Evolutionary conservation across 1,140 invertebrate species (phyloP).

Genomic region (Lamellibrachia luymesi): DNA sequence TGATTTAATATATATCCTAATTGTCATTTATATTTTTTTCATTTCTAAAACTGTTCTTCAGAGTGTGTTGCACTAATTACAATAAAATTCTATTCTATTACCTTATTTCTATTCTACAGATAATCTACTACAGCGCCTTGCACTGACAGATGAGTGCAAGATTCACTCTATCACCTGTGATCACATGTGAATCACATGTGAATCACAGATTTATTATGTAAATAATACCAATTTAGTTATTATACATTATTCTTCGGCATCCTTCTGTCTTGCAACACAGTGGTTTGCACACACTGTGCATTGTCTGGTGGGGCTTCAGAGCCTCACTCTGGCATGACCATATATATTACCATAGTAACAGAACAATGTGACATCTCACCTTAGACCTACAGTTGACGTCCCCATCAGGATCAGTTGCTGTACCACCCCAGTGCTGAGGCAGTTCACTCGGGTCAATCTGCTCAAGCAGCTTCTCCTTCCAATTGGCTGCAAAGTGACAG

Average conservation of each 20-base stretch:
- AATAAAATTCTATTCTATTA: no score
- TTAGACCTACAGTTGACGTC: slow-evolving; percentile 17
- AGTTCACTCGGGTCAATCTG: slow-evolving; percentile 14
- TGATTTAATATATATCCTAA: no score
- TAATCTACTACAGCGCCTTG: no score
- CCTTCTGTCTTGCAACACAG: no score
- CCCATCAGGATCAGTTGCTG: slow-evolving; percentile 17
- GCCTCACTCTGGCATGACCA: no score
- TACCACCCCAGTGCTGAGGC: slow-evolving; percentile 22
- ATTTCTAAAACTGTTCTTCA: no score
- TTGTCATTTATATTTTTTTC: no score
- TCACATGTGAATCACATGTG: neutral
- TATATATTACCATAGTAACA: no score
- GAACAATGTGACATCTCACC: neutral
- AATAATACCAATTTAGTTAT: neutral
- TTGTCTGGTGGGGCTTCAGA: neutral
- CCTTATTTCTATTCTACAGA: no score
- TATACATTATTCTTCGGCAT: neutral
- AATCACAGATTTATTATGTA: neutral
- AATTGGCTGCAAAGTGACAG: slow-evolving; percentile 12
- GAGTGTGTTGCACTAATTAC: no score
- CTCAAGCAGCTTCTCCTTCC: slow-evolving; percentile 13
- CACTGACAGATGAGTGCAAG: no score
- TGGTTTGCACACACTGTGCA: neutral
- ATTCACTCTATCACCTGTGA: no score